Conservation (phyloP, 2,797 vertebrate species). For the Momotus momota region DNA sequence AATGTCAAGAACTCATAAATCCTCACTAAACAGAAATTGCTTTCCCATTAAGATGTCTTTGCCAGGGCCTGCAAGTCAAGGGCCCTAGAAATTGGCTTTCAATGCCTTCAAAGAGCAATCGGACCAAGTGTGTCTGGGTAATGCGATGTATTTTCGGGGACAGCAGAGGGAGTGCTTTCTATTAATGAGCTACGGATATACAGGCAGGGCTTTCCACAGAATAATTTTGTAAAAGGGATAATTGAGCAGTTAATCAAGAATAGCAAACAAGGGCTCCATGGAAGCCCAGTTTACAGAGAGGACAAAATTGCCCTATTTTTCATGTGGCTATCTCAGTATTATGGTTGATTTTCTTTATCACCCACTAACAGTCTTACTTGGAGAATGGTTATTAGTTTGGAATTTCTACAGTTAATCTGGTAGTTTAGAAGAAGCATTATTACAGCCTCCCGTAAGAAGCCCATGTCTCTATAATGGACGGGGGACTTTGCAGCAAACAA, state of each 20-base stretch:
- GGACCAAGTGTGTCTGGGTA: not conserved
- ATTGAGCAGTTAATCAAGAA: constrained; percentile 72
- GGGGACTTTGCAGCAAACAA: not conserved
- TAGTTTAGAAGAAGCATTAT: constrained; percentile 39
- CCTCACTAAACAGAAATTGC: not conserved
- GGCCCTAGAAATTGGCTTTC: not conserved
- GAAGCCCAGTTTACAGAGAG: constrained; percentile 59
- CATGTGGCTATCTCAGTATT: constrained; percentile 61
- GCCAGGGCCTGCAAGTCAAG: not conserved
- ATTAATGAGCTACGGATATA: constrained; percentile 41
- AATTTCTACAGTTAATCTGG: constrained; percentile 53
- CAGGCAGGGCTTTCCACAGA: constrained; percentile 32
- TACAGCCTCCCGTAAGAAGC: not conserved
- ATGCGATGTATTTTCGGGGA: not conserved
- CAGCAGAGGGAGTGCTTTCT: constrained; percentile 37
- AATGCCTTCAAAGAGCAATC: not conserved
- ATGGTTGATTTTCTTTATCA: constrained; percentile 64
- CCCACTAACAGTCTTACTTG: constrained; percentile 41
- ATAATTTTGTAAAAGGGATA: constrained; percentile 55
- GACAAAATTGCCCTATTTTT: constrained; percentile 74
- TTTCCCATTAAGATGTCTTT: not conserved
- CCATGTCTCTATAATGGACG: not conserved
- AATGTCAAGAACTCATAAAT: not conserved
- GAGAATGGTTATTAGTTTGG: constrained; percentile 57
- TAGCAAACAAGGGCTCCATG: constrained; percentile 62